These are phyloP conservation scores for Xiphorhynchus elegans DNA, from an alignment of 2,113 vertebrate genomes.

Conservation along the genomic window DNA sequence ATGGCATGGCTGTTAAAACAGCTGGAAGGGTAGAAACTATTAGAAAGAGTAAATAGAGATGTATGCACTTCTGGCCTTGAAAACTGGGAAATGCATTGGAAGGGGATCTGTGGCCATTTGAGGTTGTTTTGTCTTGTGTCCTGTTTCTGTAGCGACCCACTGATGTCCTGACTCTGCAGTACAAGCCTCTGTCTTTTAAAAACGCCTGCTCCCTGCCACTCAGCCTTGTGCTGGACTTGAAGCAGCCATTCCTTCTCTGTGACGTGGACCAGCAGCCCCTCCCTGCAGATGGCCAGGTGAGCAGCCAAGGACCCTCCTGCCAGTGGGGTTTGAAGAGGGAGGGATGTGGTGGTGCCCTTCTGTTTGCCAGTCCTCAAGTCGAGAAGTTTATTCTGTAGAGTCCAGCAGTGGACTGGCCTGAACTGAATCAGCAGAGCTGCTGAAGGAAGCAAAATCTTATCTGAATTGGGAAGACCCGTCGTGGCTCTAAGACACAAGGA, in stretches of 20 bases:
- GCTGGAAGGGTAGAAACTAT: not conserved
- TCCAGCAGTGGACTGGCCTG: not conserved
- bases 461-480: not conserved
- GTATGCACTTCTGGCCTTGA: not conserved
- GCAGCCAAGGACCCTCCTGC: not conserved
- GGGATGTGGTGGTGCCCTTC: not conserved
- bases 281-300: constrained; percentile 39
- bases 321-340: not conserved
- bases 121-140: not conserved
- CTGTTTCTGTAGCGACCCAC: constrained; percentile 68
- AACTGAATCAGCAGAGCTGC: not conserved
- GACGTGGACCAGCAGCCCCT: not conserved
- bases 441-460: not conserved
- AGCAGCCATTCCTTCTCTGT: constrained; percentile 81
- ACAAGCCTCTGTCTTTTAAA: constrained; percentile 78
- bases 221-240: constrained; percentile 71
- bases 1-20: not conserved
- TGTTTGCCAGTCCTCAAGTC: not conserved
- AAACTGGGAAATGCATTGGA: not conserved
- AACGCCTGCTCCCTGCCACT: constrained; percentile 81
- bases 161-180: constrained; percentile 60
- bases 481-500: not conserved
- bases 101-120: not conserved
- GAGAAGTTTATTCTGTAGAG: not conserved
- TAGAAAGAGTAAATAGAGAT: not conserved